A percentile compares a stretch with the other conserved stretches of the same genome.
Conservation (phyloP, 2,113 vertebrate genomes). For the Anguilla rostrata region DNA sequence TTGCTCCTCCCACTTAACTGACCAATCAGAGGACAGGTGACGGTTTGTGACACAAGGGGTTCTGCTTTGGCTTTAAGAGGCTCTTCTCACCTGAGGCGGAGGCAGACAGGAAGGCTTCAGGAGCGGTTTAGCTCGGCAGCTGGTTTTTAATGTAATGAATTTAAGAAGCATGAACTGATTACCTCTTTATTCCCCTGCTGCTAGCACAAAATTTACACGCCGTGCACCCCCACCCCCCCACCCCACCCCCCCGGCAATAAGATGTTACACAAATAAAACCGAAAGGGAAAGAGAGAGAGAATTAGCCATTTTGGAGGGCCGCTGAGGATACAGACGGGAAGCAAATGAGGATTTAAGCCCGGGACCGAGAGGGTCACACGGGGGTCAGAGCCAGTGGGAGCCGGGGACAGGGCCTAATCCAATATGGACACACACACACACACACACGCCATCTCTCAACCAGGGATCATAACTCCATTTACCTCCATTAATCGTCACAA, state of each 20-base stretch:
- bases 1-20: too few relatives aligned
- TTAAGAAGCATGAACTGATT: neutral
- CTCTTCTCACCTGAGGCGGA: too few relatives aligned
- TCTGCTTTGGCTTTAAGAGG: too few relatives aligned
- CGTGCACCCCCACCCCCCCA: too few relatives aligned
- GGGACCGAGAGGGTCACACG: neutral
- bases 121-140: neutral
- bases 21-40: too few relatives aligned
- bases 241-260: neutral
- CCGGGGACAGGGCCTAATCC: neutral
- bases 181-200: neutral
- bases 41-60: too few relatives aligned
- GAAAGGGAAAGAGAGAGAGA: neutral
- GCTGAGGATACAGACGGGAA: neutral
- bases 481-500: neutral
- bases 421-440: neutral
- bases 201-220: neutral
- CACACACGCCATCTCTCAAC: neutral
- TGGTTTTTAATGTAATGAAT: neutral
- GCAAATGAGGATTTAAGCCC: neutral
- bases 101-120: neutral
- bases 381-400: neutral
- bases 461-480: neutral
- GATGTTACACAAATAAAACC: neutral
- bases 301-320: neutral